Base-by-base conservation (phyloP, 2,113 vertebrate species). In the Dunckerocampus dactyliophorus region DNA sequence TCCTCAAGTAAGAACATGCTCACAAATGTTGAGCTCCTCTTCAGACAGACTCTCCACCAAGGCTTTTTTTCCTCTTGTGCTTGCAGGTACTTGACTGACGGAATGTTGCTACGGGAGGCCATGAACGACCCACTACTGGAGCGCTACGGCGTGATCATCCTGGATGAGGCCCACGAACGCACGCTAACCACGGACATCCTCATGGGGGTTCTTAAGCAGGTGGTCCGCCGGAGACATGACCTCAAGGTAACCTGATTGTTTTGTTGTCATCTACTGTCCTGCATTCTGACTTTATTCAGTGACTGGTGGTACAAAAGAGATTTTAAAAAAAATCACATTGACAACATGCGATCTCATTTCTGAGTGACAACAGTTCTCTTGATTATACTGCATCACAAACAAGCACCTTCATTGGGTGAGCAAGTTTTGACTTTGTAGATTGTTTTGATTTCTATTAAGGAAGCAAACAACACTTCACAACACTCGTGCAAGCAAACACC, bases 41-140 rank as follows among this genome's bases (percentile, higher is more conserved):
- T 21, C 24, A 57, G 9, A 20, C 13, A 1, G n/a, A 64, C 7
- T 39, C n/a, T 12, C 47, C n/a, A 49, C 10, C 47, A 49, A 49
- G 19, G 1, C 20, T 28, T 57, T 12, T 22, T 24, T 55, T 10
- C 6, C 12, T 59, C 6, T 55, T 22, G n/a, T 57, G 53, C 62
- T 16, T 71, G 63, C 24, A 98, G 97, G 71, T 99, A 99, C 69
- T 98, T 99, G 97, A 99, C 97, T 76, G 97, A 99, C 31, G 97
- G 97, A 75, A 98, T 99, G 96, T 83, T 99, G 71, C 92, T 99
- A 58, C 92, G 97, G 65, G 96, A 99, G 79, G 97, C 96, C 2
- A 99, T 99, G 97, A 98, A 98, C 17, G 97, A 99, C 81, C 97
- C 96, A 3, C 88, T 98, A 63, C 86, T 99, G 79, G 97, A 98